These are phyloP conservation scores for Agriopis aurantiaria DNA, from an alignment of 2,888 invertebrate genomes.

Conservation along the genomic window DNA sequence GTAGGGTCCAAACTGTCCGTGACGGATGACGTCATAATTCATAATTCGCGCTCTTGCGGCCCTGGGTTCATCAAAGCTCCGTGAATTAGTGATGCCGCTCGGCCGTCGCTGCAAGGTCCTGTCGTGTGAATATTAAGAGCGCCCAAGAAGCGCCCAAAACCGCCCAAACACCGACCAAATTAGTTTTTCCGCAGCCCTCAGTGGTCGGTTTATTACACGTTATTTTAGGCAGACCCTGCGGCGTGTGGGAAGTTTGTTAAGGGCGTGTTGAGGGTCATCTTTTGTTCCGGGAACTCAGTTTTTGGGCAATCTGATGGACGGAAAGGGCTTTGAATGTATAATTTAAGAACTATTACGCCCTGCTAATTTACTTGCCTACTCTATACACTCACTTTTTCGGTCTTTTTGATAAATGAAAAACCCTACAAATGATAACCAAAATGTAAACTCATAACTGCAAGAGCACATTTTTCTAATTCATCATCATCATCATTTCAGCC, in stretches of 20 bases:
- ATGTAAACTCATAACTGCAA: no score
- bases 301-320: constrained; percentile 22
- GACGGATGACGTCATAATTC: constrained; percentile 58
- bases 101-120: constrained; percentile 37
- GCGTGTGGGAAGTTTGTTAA: constrained; percentile 35
- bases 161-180: constrained; percentile 30
- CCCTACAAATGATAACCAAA: background rate
- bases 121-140: constrained; percentile 50
- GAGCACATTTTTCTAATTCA: background rate
- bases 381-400: background rate
- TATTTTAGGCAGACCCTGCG: constrained; percentile 37
- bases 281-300: constrained; percentile 32
- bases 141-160: constrained; percentile 28
- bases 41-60: constrained; percentile 58
- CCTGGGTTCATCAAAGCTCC: constrained; percentile 53
- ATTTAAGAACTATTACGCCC: constrained; percentile 4
- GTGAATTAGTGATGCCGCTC: constrained; percentile 59
- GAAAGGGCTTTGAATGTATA: constrained; percentile 17
- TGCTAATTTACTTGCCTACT: background rate
- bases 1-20: constrained; percentile 49
- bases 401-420: background rate
- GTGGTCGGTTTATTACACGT: constrained; percentile 27
- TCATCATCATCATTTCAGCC: no score
- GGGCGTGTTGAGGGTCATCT: constrained; percentile 36
- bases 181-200: constrained; percentile 37